Percentiles rank a stretch among this genome's conserved stretches.
These are phyloP conservation scores for Drosophila ercepeae DNA, from an alignment of 1,140 invertebrate species.

Conservation along the genomic window DNA sequence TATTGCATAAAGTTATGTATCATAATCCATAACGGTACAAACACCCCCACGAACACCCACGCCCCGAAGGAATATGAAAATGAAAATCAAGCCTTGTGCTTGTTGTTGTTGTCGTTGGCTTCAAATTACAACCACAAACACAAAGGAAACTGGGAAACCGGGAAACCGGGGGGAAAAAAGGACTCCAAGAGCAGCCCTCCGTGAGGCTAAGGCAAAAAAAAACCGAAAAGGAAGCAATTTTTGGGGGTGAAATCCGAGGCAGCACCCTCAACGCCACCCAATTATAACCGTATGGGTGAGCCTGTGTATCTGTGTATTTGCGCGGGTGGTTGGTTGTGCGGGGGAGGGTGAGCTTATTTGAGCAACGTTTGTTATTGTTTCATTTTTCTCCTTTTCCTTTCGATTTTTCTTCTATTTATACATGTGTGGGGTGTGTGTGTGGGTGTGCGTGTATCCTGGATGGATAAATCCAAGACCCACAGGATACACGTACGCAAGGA, in stretches of 20 bases:
- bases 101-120: constrained; percentile 37
- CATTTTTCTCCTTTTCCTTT: constrained; percentile 68
- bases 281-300: constrained; percentile 73
- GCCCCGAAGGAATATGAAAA: not conserved
- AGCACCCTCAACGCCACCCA: constrained; percentile 76
- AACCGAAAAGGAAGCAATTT: constrained; percentile 36
- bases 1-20: constrained; percentile 77
- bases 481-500: constrained; percentile 32
- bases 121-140: constrained; percentile 78
- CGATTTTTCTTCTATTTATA: constrained; percentile 58
- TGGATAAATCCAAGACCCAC: constrained; percentile 34
- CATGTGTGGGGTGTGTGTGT: constrained; percentile 17
- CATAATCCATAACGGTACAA: constrained; percentile 74
- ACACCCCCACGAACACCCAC: constrained; percentile 7
- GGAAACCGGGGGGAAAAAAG: constrained; percentile 8
- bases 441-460: constrained; percentile 42
- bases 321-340: constrained; percentile 5
- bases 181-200: constrained; percentile 51
- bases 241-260: constrained; percentile 67
- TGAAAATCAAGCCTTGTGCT: not conserved
- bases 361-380: constrained; percentile 70
- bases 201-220: not conserved
- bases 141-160: constrained; percentile 36
- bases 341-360: constrained; percentile 41
- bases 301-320: constrained; percentile 9